These are phyloP conservation scores for Mellilla xanthometata DNA, from an alignment of 2,888 invertebrate species.

Conservation along the genomic window DNA sequence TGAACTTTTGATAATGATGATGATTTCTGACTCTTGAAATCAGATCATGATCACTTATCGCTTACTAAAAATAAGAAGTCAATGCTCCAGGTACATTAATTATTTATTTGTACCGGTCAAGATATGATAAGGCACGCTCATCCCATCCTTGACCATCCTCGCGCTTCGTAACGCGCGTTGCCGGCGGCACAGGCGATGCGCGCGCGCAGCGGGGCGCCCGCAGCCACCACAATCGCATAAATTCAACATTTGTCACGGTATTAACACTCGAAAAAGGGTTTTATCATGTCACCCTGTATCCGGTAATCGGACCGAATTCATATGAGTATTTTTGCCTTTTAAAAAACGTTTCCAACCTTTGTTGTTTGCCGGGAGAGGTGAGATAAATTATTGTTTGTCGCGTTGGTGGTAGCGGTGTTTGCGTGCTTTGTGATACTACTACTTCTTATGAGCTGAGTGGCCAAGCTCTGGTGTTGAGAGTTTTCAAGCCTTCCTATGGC, in stretches of 20 bases:
- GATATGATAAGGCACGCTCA: too few relatives aligned
- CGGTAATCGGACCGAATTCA: slow-evolving; percentile 64
- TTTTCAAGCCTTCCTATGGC: too few relatives aligned
- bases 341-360: slow-evolving; percentile 46
- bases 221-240: slow-evolving; percentile 72
- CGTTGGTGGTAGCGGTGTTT: slow-evolving; percentile 29
- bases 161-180: neutral
- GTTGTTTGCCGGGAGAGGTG: slow-evolving; percentile 51
- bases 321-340: slow-evolving; percentile 58
- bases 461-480: too few relatives aligned
- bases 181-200: slow-evolving; percentile 44
- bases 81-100: too few relatives aligned
- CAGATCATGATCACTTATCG: too few relatives aligned
- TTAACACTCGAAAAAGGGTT: slow-evolving; percentile 79
- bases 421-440: too few relatives aligned
- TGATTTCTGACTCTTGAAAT: too few relatives aligned
- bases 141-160: too few relatives aligned
- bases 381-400: slow-evolving; percentile 27
- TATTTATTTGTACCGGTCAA: too few relatives aligned
- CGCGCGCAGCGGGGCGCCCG: slow-evolving; percentile 63
- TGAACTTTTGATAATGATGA: too few relatives aligned
- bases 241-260: slow-evolving; percentile 81
- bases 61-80: too few relatives aligned
- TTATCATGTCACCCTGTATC: slow-evolving; percentile 78
- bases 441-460: too few relatives aligned